Evolutionary conservation across 2,888 invertebrate species (phyloP).

Genomic region (Cacoxenus indagator): DNA sequence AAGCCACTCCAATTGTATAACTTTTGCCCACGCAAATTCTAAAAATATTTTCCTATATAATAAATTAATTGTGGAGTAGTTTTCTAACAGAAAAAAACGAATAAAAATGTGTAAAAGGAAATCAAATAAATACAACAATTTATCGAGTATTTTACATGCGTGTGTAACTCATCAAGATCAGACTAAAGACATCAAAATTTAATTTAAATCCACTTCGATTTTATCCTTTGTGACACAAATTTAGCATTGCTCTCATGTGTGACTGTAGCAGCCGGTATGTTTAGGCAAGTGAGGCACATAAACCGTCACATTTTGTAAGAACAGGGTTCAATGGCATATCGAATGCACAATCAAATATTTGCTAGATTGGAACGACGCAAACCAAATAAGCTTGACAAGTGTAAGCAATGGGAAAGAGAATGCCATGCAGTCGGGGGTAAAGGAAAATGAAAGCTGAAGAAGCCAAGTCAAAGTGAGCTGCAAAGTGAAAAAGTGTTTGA

Average conservation of each 20-base stretch:
- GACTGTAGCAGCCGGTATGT: neutral
- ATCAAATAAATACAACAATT: slow-evolving; percentile 2
- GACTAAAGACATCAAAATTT: slow-evolving; percentile 47
- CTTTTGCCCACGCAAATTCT: too few species aligned
- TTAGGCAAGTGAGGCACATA: neutral
- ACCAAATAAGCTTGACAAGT: slow-evolving; percentile 45
- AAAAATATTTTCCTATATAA: too few species aligned
- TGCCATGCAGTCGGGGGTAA: neutral
- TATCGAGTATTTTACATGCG: neutral
- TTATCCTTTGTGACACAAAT: slow-evolving; percentile 22
- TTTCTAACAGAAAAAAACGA: neutral
- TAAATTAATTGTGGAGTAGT: too few species aligned
- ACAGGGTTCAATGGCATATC: slow-evolving; percentile 45
- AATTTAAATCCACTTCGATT: slow-evolving; percentile 46
- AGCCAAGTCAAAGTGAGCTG: slow-evolving; percentile 4
- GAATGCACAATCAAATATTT: slow-evolving; percentile 51
- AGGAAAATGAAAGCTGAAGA: neutral
- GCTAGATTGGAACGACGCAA: slow-evolving; percentile 50
- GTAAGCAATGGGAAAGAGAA: neutral
- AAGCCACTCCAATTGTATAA: too few species aligned
- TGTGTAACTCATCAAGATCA: slow-evolving; percentile 7
- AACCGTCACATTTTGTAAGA: neutral
- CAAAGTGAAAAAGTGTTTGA: slow-evolving; percentile 10
- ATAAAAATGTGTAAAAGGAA: neutral
- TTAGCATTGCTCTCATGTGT: neutral